Evolutionary conservation across 1,140 invertebrate genomes (phyloP).

Genomic region (Caenorhabditis latens): DNA sequence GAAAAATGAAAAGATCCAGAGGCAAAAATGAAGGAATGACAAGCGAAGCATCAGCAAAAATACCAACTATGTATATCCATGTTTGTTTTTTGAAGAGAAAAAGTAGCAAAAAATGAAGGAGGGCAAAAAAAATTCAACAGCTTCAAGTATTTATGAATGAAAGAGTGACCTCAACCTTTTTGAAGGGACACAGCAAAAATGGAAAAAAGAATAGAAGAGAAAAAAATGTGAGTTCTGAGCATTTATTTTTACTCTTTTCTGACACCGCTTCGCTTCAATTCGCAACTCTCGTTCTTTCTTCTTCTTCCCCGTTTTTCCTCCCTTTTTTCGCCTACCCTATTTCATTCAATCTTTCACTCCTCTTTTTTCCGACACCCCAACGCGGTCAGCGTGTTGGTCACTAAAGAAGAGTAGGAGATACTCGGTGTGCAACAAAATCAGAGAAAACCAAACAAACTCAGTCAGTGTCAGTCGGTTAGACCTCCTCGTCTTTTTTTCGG

Average conservation of each 20-base stretch:
- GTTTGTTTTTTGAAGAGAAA: background rate
- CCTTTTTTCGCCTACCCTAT: conserved; percentile 27
- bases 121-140: background rate
- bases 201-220: background rate
- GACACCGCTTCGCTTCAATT: conserved; percentile 49
- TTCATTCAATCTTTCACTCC: conserved; percentile 40
- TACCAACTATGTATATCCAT: conserved; percentile 3
- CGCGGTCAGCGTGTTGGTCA: conserved; percentile 27
- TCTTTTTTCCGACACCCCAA: conserved; percentile 1
- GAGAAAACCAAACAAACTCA: conserved; percentile 53
- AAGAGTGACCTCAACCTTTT: conserved; percentile 44
- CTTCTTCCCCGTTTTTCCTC: background rate
- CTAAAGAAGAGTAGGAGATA: conserved; percentile 20
- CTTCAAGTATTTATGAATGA: conserved; percentile 43
- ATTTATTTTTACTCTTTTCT: conserved; percentile 51
- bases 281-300: conserved; percentile 46
- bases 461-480: conserved; percentile 31
- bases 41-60: conserved; percentile 15
- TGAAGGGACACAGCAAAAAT: background rate
- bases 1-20: background rate
- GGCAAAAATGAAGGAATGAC: conserved; percentile 21
- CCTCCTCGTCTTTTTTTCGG: background rate
- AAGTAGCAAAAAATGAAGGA: background rate
- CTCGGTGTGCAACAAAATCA: conserved; percentile 40
- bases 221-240: conserved; percentile 29